phyloP scores from a whole-genome alignment of 2,888 invertebrate species.

The Stenichneumon culpator region DNA sequence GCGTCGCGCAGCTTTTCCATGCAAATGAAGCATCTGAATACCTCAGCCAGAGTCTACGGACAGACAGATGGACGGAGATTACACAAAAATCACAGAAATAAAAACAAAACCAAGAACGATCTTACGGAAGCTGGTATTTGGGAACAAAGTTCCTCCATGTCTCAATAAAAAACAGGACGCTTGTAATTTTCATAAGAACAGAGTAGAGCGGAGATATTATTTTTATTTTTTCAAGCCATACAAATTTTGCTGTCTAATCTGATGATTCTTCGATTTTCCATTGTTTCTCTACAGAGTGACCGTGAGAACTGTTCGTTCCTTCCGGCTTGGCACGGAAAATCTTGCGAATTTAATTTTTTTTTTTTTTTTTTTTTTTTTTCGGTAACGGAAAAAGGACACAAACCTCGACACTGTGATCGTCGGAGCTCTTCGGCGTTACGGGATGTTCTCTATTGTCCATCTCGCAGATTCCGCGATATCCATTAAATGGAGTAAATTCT shows the following conservation, averaged over 20 bases:
- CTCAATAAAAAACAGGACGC: not conserved
- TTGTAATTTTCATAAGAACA: slow-evolving; percentile 9
- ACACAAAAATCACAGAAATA: slow-evolving; percentile 52
- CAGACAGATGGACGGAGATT: slow-evolving; percentile 68
- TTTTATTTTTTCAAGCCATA: not conserved
- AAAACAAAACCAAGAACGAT: slow-evolving; percentile 5
- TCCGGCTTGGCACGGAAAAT: not conserved
- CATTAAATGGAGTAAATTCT: slow-evolving; percentile 39
- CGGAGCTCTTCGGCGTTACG: slow-evolving; percentile 81
- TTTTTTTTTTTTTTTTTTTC: slow-evolving; percentile 1
- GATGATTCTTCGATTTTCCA: slow-evolving; percentile 20
- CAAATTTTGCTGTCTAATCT: slow-evolving; percentile 46
- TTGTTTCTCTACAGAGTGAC: slow-evolving; percentile 41
- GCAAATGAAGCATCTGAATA: slow-evolving; percentile 98
- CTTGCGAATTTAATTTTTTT: not conserved
- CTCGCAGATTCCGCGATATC: slow-evolving; percentile 65
- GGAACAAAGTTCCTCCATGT: slow-evolving; percentile 67
- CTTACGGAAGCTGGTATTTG: slow-evolving; percentile 49
- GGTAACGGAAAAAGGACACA: slow-evolving; percentile 59
- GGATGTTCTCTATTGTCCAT: slow-evolving; percentile 83
- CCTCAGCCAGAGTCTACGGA: slow-evolving; percentile 93
- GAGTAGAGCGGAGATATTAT: not conserved
- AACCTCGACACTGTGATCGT: slow-evolving; percentile 85
- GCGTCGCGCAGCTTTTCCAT: slow-evolving; percentile 98
- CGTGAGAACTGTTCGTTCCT: not conserved